Evolutionary conservation across 2,888 invertebrate species (phyloP), one percentile per base, ranked within the genome.

Genomic region (Horisme vitalbata): DNA sequence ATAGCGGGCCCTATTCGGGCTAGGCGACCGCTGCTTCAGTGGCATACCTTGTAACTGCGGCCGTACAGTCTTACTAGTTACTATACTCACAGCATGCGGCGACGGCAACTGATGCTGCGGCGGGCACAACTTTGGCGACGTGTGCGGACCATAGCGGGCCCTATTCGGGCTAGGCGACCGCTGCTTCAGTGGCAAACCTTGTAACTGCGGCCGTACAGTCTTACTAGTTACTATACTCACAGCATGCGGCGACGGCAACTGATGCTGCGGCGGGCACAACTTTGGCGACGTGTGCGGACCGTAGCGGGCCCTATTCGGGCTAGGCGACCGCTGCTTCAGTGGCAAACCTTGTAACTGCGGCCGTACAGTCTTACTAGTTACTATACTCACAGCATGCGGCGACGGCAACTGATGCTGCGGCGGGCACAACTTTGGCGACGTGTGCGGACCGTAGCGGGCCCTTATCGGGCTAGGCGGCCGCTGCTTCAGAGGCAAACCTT

Each of bases 31-130:
- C 63, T 82, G 83, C 75, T 86, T 70, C 56, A 82, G 79, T 20
- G 82, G 83, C 7, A 76, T 83, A 3, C 83, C 90, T 63, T 80
- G 80, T 79, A 86, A 87, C 86, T 86, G 65, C 31, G 44, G 39
- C 31, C 44, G 15, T 33, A 48, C 37, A 43, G 43, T 49, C 38
- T 39, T 18, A 18, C 7, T 1, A 18, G 18, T 4, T n/a, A 4
- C 3, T 9, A 4, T 10, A 64, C 72, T 61, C 30, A 86, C 87
- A 41, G 77, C 79, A 39, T 88, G 87, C 24, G 84, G 86, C 20
- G 87, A 87, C 14, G 87, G 85, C 83, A 86, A 76, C 60, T 86
- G 88, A 38, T 86, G 87, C 35, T 78, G 83, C 77, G 84, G 84
- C 23, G 85, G 86, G 41, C 79, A 78, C 21, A 80, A 83, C 51